phyloP scores from a whole-genome alignment of 1,140 invertebrate genomes.

The Drosophila bipectinata region DNA sequence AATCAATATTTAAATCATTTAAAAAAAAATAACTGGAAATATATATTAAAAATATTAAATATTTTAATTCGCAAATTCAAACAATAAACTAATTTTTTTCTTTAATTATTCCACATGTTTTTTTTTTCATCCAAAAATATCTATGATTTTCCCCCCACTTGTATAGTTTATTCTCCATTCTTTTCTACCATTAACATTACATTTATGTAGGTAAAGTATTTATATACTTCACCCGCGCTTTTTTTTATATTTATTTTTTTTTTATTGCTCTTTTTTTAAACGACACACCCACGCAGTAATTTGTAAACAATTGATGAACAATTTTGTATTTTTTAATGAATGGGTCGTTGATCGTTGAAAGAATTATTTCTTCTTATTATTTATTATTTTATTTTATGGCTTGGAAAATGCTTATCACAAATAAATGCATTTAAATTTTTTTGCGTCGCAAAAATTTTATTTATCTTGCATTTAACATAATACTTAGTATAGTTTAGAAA shows the following conservation, averaged over 20 bases:
- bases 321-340: not conserved
- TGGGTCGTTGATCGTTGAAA: conserved; percentile 11
- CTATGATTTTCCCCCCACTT: not conserved
- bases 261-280: not conserved
- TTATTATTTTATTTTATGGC: too few relatives aligned
- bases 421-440: conserved; percentile 15
- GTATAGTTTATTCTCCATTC: not conserved
- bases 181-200: conserved; percentile 30
- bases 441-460: conserved; percentile 24
- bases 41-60: too few relatives aligned
- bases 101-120: too few relatives aligned
- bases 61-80: too few relatives aligned
- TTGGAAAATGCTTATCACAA: conserved; percentile 11
- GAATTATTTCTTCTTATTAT: not conserved
- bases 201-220: conserved; percentile 24
- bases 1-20: too few relatives aligned
- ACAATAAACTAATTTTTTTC: too few relatives aligned
- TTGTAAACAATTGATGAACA: conserved; percentile 4
- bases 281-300: conserved; percentile 2
- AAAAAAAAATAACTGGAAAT: too few relatives aligned
- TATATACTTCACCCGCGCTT: conserved; percentile 13
- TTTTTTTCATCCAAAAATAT: not conserved
- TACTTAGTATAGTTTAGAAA: too few relatives aligned
- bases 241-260: not conserved
- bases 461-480: too few relatives aligned